phyloP scores from a whole-genome alignment of 2,888 invertebrate species.

The Gryllus longicercus region DNA sequence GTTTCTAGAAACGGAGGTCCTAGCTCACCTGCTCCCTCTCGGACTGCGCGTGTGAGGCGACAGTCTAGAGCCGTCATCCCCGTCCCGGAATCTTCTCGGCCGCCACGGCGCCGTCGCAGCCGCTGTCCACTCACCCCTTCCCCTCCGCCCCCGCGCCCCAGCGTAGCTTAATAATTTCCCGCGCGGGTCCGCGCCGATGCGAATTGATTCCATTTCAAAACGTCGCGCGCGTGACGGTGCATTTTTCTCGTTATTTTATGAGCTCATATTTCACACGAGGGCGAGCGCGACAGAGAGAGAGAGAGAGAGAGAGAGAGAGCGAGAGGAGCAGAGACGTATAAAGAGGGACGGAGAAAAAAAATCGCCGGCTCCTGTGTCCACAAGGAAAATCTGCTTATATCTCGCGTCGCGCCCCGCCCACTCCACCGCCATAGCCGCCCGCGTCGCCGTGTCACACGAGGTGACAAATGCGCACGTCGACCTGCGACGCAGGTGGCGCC shows the following conservation, averaged over 20 bases:
- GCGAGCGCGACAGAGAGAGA: background rate
- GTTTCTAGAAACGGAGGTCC: no score
- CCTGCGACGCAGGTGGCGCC: background rate
- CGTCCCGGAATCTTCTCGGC: background rate
- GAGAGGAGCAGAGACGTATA: background rate
- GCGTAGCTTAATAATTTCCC: background rate
- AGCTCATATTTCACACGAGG: background rate
- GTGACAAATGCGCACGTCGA: background rate
- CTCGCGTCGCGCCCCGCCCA: background rate
- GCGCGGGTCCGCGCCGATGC: background rate
- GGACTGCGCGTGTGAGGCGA: no score
- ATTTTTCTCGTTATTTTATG: constrained; percentile 17
- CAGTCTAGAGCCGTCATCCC: no score
- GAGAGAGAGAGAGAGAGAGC: no score
- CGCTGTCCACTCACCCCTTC: background rate
- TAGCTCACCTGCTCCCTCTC: no score
- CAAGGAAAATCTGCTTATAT: constrained; percentile 17
- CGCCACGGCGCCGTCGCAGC: background rate
- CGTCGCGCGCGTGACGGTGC: background rate
- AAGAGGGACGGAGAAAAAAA: background rate
- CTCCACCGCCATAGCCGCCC: background rate
- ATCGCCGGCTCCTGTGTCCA: background rate
- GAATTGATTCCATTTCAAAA: constrained; percentile 17
- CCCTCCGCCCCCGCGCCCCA: no score
- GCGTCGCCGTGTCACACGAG: background rate